A percentile compares a stretch with the other conserved stretches of the same genome.
phyloP scores from a whole-genome alignment of 2,113 vertebrate genomes.

The Melanerpes aurifrons region DNA sequence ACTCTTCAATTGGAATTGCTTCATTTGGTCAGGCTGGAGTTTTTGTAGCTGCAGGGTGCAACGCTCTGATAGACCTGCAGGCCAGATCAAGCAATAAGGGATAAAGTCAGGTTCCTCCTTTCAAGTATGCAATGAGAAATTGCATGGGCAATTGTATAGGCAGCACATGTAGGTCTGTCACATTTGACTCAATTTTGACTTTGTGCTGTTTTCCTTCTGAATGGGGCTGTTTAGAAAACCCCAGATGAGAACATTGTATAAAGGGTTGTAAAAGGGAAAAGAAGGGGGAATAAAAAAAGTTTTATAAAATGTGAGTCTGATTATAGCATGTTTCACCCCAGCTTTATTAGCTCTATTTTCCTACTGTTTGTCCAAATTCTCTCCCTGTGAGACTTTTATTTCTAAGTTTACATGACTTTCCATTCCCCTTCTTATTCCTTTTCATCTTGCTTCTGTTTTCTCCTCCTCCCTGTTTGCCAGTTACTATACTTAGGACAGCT shows the following conservation, averaged over 20 bases:
- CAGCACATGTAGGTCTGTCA: neutral
- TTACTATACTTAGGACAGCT: neutral
- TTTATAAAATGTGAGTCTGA: neutral
- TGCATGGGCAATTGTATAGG: neutral
- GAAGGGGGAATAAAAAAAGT: neutral
- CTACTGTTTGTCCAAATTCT: neutral
- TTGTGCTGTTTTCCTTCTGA: neutral
- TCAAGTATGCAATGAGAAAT: neutral
- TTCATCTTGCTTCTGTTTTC: slow-evolving; percentile 6
- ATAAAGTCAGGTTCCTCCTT: neutral
- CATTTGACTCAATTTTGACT: neutral
- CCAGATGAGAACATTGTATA: neutral
- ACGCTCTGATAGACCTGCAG: neutral
- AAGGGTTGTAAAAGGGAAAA: neutral
- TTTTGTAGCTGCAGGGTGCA: neutral
- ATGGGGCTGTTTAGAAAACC: neutral
- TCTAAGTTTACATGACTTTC: neutral
- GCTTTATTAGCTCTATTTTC: neutral
- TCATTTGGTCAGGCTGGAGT: neutral
- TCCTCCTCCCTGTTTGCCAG: neutral
- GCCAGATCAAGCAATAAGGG: neutral
- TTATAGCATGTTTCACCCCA: neutral
- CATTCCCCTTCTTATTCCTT: neutral
- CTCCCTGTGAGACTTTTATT: neutral
- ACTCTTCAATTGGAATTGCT: neutral